Percentiles rank a stretch among this genome's conserved stretches.
Evolutionary conservation across 2,888 invertebrate genomes (phyloP).

Genomic region (Lithophane socia): DNA sequence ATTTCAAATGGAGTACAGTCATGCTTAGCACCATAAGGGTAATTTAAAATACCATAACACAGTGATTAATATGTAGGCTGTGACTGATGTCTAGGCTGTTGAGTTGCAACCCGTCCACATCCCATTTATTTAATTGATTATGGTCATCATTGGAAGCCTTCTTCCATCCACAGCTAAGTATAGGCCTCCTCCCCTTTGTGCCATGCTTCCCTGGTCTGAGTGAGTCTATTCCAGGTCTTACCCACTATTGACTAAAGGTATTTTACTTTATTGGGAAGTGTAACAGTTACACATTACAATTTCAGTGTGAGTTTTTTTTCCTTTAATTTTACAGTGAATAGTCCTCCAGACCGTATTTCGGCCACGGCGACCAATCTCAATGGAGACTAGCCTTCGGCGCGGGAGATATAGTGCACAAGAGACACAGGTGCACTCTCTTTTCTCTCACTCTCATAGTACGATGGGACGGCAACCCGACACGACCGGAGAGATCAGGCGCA

Average conservation of each 20-base stretch:
- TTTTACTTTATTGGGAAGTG: not conserved
- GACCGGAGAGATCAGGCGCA: too few relatives aligned
- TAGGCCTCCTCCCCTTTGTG: not conserved
- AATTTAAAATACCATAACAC: not conserved
- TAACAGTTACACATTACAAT: not conserved
- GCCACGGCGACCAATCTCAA: too few relatives aligned
- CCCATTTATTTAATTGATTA: not conserved
- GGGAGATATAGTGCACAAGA: too few relatives aligned
- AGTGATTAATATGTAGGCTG: too few relatives aligned
- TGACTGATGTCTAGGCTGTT: too few relatives aligned
- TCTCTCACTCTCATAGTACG: too few relatives aligned
- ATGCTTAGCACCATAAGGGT: not conserved
- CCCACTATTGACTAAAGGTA: not conserved
- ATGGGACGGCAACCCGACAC: too few relatives aligned
- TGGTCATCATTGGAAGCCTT: not conserved
- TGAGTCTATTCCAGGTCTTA: not conserved
- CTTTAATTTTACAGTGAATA: too few relatives aligned
- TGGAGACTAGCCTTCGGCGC: too few relatives aligned
- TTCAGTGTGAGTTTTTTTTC: too few relatives aligned
- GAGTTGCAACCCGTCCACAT: not conserved
- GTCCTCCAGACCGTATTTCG: too few relatives aligned
- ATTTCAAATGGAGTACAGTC: not conserved
- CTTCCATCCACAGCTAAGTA: not conserved
- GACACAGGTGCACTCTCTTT: too few relatives aligned
- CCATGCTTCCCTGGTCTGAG: not conserved